A percentile compares a stretch with the other conserved stretches of the same genome.
Conservation (phyloP, 2,888 invertebrate species). For the Sarcophaga carnaria region DNA sequence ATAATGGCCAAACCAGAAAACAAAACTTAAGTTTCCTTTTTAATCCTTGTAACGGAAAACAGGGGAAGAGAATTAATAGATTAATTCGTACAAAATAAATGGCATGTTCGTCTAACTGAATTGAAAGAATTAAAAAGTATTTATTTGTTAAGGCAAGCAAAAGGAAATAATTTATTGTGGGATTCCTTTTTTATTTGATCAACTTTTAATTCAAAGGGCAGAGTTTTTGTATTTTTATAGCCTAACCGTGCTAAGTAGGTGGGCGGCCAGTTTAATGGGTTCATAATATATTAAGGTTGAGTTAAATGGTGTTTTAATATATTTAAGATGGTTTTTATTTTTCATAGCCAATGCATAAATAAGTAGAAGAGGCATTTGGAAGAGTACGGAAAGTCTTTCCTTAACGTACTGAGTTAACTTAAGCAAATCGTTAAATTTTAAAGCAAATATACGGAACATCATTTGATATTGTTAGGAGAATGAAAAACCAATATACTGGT, state of each 20-base stretch:
- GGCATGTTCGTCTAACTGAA: not conserved
- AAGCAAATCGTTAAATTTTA: no score
- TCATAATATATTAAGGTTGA: not conserved
- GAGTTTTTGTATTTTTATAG: not conserved
- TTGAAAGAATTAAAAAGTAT: not conserved
- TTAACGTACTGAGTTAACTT: no score
- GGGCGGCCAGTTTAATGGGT: not conserved
- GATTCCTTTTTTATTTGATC: not conserved
- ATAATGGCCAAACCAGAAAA: not conserved
- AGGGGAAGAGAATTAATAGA: not conserved
- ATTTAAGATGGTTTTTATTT: no score
- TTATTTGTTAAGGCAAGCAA: not conserved
- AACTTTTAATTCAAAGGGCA: not conserved
- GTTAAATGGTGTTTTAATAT: no score
- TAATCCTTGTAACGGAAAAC: not conserved
- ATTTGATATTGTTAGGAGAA: no score
- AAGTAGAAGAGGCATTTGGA: no score
- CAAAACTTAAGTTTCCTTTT: constrained; percentile 8
- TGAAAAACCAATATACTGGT: no score
- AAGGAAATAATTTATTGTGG: constrained; percentile 12
- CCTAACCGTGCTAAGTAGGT: not conserved
- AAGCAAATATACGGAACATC: no score
- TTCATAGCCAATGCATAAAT: no score
- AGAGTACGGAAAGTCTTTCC: no score
- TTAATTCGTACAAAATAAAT: constrained; percentile 15